These are phyloP conservation scores for Sylvicapra grimmia DNA, from an alignment of 2,113 vertebrate genomes.

Conservation along the genomic window DNA sequence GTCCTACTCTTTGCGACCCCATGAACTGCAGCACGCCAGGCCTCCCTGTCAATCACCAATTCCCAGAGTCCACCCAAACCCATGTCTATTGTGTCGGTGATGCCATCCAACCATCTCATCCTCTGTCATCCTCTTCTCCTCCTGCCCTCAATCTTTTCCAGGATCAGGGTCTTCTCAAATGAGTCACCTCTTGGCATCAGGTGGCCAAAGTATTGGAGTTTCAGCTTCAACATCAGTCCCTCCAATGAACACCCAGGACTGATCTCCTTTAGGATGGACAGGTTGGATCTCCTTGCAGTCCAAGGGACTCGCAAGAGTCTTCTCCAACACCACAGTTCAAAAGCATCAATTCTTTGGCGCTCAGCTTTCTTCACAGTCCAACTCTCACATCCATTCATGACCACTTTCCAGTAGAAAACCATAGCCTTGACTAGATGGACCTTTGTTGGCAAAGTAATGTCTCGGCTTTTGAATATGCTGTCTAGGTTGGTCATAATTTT, in stretches of 20 bases:
- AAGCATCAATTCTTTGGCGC: background rate
- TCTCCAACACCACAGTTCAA: background rate
- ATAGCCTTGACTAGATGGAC: background rate
- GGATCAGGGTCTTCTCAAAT: background rate
- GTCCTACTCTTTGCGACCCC: fast-evolving
- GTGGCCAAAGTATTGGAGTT: background rate
- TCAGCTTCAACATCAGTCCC: background rate
- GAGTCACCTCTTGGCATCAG: background rate
- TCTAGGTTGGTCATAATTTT: background rate
- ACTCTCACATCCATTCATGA: background rate
- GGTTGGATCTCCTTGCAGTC: background rate
- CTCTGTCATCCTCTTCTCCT: background rate
- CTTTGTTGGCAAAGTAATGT: background rate
- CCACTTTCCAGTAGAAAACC: background rate
- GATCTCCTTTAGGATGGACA: background rate
- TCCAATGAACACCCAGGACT: background rate
- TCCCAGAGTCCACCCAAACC: background rate
- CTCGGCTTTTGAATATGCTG: background rate
- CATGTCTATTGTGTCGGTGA: background rate
- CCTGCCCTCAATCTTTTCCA: background rate
- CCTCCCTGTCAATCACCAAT: background rate
- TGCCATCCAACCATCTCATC: background rate
- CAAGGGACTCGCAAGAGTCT: background rate
- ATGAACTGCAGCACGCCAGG: background rate
- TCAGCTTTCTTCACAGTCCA: background rate